Evolutionary conservation across 35 echinoderm and acorn worm genomes (phyloP), one percentile per base, ranked within the genome.

Genomic region (Heliocidaris tuberculata): DNA sequence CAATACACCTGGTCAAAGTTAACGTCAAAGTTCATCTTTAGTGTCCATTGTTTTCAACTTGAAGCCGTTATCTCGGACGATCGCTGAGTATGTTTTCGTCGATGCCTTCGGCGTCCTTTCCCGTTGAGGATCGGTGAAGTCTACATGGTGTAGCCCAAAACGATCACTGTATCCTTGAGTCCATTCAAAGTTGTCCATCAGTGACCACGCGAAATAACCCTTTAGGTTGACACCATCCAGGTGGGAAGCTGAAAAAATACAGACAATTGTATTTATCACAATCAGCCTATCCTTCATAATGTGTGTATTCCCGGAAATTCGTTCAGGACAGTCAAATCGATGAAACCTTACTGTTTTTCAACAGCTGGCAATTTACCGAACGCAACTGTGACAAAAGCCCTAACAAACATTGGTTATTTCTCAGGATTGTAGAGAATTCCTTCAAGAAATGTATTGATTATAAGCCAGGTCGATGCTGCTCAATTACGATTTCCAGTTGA

Each of bases 121-220:
- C 31, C 93, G 85, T 19, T 54, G 78, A 30, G 61, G 47, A 85
- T 96, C 86, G 13, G 95, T 93, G 49, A 88, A 96, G 95, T 96
- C 89, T 7, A 94, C 95, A 48, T 94, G n/a, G 85, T 94, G 49
- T 21, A 96, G 56, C 9, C 95, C 95, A 50, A 96, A 96, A 15
- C 95, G 92, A 15, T 94, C 24, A 21, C 85, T 71, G 93, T 94
- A 94, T 35, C 95, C 95, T 17, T 30, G 21, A 19, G 78, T 1
- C 95, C 95, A 96, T 60, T 96, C 95, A 27, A 96, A 94, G 95
- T 96, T 94, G 47, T 96, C 93, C 86, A 96, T 96, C 85, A 96
- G 70, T 7, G 95, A 94, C 95, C 95, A 96, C 17, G 95, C 93
- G 49, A 96, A 96, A 32, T 94, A 96, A 8, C 95, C 95, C 16